A percentile compares a stretch with the other conserved stretches of the same genome.
These are phyloP conservation scores for Passer montanus DNA, from an alignment of 2,113 vertebrate genomes.

Conservation along the genomic window DNA sequence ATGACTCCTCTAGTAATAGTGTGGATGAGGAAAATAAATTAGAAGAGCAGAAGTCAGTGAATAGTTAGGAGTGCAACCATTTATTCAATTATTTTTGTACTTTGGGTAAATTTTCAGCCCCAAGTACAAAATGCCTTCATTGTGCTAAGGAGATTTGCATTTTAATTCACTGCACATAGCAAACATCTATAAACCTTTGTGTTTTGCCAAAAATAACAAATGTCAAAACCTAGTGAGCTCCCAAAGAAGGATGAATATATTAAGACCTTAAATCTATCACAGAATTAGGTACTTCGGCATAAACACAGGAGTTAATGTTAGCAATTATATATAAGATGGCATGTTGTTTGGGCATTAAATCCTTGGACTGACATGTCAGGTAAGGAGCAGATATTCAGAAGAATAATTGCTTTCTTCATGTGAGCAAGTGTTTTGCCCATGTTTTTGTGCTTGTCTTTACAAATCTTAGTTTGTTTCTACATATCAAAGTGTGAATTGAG, in stretches of 20 bases:
- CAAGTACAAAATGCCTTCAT: not conserved
- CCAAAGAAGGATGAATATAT: not conserved
- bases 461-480: not conserved
- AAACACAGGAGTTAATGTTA: not conserved
- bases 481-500: not conserved
- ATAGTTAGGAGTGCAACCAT: not conserved
- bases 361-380: not conserved
- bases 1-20: not conserved
- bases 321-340: not conserved
- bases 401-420: not conserved
- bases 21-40: not conserved
- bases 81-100: not conserved
- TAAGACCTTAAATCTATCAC: not conserved
- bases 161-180: not conserved
- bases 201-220: constrained; percentile 22
- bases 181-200: not conserved
- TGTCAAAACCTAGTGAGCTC: not conserved
- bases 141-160: constrained; percentile 9
- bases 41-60: constrained; percentile 2
- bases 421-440: not conserved
- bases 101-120: not conserved
- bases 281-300: not conserved
- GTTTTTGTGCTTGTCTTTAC: not conserved
- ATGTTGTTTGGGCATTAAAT: not conserved
- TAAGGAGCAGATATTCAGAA: not conserved